Evolutionary conservation across 30 jellyfish, hydroid and myxozoan species (phyloP), one percentile per base, ranked within the genome.

Genomic region (Aurelia sp.): DNA sequence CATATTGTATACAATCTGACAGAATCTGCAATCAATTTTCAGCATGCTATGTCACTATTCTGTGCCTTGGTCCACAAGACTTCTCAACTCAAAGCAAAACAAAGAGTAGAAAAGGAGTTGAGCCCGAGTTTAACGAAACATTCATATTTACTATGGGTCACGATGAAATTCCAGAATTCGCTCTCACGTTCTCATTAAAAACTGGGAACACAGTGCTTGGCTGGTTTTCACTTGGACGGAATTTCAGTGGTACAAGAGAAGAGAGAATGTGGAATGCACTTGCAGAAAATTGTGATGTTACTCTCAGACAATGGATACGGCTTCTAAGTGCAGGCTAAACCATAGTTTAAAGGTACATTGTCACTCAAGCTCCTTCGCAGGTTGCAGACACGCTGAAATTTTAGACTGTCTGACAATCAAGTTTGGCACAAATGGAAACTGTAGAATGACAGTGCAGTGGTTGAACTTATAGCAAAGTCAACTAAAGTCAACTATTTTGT

Each of bases 221-320:
- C 78, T 82, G 91, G 91, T 82, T 82, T 71, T 82, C 91, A 10
- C 77, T 82, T 55, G 91, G 91, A 11, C 60, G 91, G 76, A 82
- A 82, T 58, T 82, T 13, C 66, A 82, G 85, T 59, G 91, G 91
- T 12, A 44, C 50, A 20, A 69, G 91, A 35, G 91, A 82, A 41
- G 91, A 82, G 50, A 69, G 91, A 12, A 74, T 57, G 52, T 82
- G 91, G 91, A 31, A 71, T 6, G 74, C 78, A 4, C 21, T 82
- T 65, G 44, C 27, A 9, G 85, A 82, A 69, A 69, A 57, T 50
- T 69, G 91, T 58, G 91, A 82, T 58, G 79, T 82, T 31, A 57
- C 91, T 2, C 78, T 82, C 3, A 58, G 91, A 37, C 91, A 82
- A 62, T 82, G 91, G 91, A 77, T 51, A 35, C 52, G 81, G 62